A percentile compares a stretch with the other conserved stretches of the same genome.
phyloP scores from a whole-genome alignment of 2,888 invertebrate genomes.

The Pandemis cinnamomeana region DNA sequence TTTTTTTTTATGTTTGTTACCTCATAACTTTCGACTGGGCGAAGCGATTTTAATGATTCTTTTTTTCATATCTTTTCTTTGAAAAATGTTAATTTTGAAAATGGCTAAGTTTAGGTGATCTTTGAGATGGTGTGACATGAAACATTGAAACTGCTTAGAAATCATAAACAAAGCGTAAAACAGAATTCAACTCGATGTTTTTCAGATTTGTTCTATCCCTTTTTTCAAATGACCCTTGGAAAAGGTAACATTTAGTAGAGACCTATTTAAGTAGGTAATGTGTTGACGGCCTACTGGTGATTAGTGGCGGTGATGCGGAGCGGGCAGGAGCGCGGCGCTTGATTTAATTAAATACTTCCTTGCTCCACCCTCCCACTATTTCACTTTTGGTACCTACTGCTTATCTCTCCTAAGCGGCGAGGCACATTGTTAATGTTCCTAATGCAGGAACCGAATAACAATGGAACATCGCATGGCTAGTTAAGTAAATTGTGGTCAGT shows the following conservation, averaged over 20 bases:
- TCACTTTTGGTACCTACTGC: constrained; percentile 67
- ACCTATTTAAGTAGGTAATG: constrained; percentile 63
- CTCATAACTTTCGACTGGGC: no score
- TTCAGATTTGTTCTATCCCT: not conserved
- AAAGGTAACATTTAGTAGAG: not conserved
- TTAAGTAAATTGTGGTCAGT: constrained; percentile 43
- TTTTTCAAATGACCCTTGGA: not conserved
- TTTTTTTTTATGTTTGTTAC: no score
- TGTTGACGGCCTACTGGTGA: constrained; percentile 79
- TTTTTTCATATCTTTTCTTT: no score
- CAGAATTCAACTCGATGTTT: not conserved
- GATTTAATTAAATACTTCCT: constrained; percentile 81
- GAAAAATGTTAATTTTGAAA: no score
- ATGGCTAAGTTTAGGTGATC: no score
- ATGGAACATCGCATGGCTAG: constrained; percentile 33
- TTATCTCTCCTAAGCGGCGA: constrained; percentile 60
- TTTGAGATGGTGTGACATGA: no score
- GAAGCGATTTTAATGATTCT: no score
- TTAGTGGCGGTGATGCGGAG: constrained; percentile 77
- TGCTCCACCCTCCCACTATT: constrained; percentile 72
- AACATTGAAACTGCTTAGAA: not conserved
- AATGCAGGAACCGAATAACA: constrained; percentile 42
- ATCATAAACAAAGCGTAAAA: not conserved
- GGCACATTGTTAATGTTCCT: constrained; percentile 56
- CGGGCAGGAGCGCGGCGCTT: constrained; percentile 67